These are phyloP conservation scores for Watsonalla binaria DNA, from an alignment of 2,888 invertebrate genomes.

Conservation along the genomic window DNA sequence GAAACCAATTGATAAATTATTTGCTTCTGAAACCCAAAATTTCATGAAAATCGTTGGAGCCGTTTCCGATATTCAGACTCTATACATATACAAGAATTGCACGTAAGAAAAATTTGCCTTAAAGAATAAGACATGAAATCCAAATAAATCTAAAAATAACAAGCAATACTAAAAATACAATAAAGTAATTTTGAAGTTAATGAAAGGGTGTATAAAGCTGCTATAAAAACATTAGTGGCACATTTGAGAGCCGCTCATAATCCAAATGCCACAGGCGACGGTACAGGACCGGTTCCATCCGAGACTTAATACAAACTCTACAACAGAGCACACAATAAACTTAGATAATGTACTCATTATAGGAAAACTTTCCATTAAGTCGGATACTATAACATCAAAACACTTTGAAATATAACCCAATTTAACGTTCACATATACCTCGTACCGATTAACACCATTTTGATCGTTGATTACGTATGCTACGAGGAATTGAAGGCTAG, in stretches of 20 bases:
- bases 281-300: conserved; percentile 47
- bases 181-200: not conserved
- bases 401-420: no score
- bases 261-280: conserved; percentile 51
- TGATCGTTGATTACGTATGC: not conserved
- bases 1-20: no score
- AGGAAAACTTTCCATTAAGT: conserved; percentile 14
- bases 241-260: conserved; percentile 48
- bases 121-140: no score
- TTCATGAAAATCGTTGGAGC: no score
- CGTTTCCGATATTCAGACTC: no score
- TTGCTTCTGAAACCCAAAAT: no score
- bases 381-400: no score
- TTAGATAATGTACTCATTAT: conserved; percentile 1
- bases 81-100: no score
- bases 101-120: no score
- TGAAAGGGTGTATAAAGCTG: conserved; percentile 1
- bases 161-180: no score
- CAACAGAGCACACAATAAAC: conserved; percentile 22
- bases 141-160: no score
- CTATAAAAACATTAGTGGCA: conserved; percentile 18
- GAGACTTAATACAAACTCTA: conserved; percentile 29
- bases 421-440: not conserved
- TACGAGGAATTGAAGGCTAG: conserved; percentile 1
- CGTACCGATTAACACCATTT: conserved; percentile 2